Percentiles rank a stretch among this genome's conserved stretches.
Conservation (phyloP, 2,113 vertebrate genomes). For the Psettodes erumei region DNA sequence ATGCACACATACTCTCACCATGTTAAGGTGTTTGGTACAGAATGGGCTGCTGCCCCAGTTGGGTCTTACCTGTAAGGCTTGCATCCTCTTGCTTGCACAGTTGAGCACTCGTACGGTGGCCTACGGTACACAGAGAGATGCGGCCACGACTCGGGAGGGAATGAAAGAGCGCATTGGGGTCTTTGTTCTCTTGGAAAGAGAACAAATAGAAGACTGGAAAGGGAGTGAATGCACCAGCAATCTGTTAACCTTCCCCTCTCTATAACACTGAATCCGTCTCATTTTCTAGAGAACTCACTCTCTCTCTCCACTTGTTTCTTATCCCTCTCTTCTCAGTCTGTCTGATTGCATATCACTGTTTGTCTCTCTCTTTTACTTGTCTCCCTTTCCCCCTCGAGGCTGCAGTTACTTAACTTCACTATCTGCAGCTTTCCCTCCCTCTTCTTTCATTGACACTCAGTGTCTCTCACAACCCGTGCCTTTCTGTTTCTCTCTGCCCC, state of each 20-base stretch:
- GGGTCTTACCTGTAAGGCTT: background rate
- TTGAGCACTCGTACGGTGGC: background rate
- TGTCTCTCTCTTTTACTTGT: background rate
- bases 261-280: background rate
- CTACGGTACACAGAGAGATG: background rate
- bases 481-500: background rate
- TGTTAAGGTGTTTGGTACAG: background rate
- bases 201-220: background rate
- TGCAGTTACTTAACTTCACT: background rate
- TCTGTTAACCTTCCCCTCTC: background rate
- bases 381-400: no score
- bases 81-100: background rate
- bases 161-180: background rate
- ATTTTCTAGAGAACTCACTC: background rate
- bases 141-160: background rate
- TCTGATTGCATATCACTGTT: background rate
- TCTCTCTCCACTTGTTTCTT: slow-evolving; percentile 1
- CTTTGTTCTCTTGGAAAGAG: background rate
- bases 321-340: background rate
- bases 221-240: background rate
- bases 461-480: background rate
- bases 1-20: slow-evolving; percentile 2
- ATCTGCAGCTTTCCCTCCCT: background rate
- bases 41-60: background rate
- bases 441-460: background rate